Conservation (phyloP, 2,888 invertebrate genomes). For the Apoderus coryli region DNA sequence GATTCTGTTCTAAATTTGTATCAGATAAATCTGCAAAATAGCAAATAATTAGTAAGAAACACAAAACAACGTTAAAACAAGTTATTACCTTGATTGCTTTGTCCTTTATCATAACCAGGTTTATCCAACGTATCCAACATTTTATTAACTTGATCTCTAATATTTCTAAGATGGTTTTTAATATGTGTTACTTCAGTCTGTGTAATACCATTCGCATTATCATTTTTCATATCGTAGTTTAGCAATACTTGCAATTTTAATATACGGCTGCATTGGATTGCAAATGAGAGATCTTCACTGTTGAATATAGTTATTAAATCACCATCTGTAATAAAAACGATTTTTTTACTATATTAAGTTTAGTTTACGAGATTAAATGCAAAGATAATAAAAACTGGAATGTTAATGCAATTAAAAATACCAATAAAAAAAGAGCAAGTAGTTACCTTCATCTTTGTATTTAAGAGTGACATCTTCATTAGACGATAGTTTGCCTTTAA, state of each 20-base stretch:
- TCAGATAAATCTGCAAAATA: no score
- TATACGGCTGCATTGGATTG: constrained; percentile 50
- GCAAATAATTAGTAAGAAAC: no score
- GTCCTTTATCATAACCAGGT: no score
- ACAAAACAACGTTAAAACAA: no score
- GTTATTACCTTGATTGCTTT: constrained; percentile 17
- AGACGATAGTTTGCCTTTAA: constrained; percentile 43
- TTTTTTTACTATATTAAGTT: no score
- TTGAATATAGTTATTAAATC: constrained; percentile 58
- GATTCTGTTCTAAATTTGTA: no score
- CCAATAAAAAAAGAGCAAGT: constrained; percentile 12
- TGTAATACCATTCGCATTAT: constrained; percentile 19
- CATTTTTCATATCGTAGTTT: constrained; percentile 26
- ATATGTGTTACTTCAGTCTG: constrained; percentile 34
- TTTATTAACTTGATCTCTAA: constrained; percentile 44
- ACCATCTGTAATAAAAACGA: constrained; percentile 41
- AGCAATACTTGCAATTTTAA: constrained; percentile 47
- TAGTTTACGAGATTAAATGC: no score
- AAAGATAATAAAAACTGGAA: no score
- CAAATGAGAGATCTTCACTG: constrained; percentile 53
- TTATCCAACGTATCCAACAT: constrained; percentile 41
- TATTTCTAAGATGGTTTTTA: constrained; percentile 31
- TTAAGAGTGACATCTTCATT: constrained; percentile 54
- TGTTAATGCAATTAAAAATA: not conserved
- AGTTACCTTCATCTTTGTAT: constrained; percentile 54